These are phyloP conservation scores for Lineus longissimus DNA, from an alignment of 1,140 invertebrate genomes.

Conservation along the genomic window DNA sequence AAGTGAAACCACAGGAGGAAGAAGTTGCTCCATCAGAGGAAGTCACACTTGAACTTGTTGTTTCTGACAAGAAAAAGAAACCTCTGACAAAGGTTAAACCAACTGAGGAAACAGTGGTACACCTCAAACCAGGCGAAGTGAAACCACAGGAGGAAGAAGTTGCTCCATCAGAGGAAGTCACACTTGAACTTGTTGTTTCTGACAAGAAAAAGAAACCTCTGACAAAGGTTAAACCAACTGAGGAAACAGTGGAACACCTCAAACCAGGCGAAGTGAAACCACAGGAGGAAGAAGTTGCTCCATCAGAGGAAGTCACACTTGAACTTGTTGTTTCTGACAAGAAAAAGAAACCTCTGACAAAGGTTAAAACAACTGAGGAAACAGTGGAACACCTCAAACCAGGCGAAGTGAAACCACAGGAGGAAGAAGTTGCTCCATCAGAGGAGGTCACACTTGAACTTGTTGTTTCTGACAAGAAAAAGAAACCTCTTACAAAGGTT, in stretches of 20 bases:
- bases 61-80: background rate
- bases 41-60: background rate
- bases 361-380: too few species aligned
- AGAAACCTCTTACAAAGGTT: too few species aligned
- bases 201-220: background rate
- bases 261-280: background rate
- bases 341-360: too few species aligned
- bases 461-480: too few species aligned
- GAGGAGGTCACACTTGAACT: too few species aligned
- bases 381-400: too few species aligned
- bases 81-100: background rate
- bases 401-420: too few species aligned
- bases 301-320: background rate
- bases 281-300: background rate
- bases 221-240: background rate
- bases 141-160: background rate
- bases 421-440: too few species aligned
- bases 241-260: background rate
- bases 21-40: conserved; percentile 1
- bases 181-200: background rate
- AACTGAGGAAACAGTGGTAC: background rate
- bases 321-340: too few species aligned
- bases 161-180: background rate
- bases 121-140: background rate
- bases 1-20: background rate